Conservation (phyloP, 2,888 invertebrate species). For the Drosophila peninsularis region DNA sequence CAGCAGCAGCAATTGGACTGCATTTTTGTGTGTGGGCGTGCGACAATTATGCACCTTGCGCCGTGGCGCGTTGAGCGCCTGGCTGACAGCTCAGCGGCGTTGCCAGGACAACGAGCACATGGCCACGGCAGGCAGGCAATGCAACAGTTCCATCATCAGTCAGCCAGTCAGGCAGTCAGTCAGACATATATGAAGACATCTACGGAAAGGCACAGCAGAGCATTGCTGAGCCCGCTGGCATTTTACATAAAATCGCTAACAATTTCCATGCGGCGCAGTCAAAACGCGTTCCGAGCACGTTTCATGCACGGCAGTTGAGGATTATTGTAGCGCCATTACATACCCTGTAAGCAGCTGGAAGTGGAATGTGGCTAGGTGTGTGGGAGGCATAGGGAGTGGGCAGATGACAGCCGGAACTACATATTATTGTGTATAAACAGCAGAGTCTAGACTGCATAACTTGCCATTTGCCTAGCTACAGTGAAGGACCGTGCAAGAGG, state of each 20-base stretch:
- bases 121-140: conserved; percentile 12
- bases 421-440: too few relatives aligned
- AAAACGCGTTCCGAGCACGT: conserved; percentile 43
- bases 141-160: conserved; percentile 29
- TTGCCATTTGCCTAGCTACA: too few relatives aligned
- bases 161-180: conserved; percentile 33
- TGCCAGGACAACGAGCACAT: conserved; percentile 34
- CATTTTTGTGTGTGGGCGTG: conserved; percentile 34
- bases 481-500: too few relatives aligned
- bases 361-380: too few relatives aligned
- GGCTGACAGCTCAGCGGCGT: conserved; percentile 61
- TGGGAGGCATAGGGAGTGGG: too few relatives aligned
- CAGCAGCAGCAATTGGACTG: conserved; percentile 26
- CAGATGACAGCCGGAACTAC: background rate
- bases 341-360: background rate
- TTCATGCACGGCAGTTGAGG: conserved; percentile 20
- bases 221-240: conserved; percentile 42
- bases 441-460: too few relatives aligned
- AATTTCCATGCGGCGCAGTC: conserved; percentile 6
- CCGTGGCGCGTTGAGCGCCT: conserved; percentile 52
- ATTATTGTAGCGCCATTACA: conserved; percentile 19
- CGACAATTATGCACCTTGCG: conserved; percentile 71
- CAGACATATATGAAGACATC: conserved; percentile 62
- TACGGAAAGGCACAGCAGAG: conserved; percentile 29
- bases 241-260: conserved; percentile 47